These are phyloP conservation scores for Muscina levida DNA, from an alignment of 2,888 invertebrate species.

Conservation along the genomic window DNA sequence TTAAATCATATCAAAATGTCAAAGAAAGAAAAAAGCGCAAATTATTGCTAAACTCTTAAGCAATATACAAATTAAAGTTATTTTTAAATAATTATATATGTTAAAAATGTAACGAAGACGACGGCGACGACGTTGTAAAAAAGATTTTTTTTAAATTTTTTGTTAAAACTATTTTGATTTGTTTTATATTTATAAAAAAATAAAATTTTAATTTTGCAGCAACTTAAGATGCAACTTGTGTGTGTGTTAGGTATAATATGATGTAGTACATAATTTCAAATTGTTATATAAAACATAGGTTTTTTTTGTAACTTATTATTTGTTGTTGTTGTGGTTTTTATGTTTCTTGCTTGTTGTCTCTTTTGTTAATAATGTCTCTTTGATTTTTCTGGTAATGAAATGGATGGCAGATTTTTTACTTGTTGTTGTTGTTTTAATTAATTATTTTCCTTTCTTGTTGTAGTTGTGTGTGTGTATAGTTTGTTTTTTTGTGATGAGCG, in stretches of 20 bases:
- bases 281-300: no score
- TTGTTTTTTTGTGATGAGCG: constrained; percentile 62
- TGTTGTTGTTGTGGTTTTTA: no score
- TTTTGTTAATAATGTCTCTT: constrained; percentile 22
- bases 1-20: no score
- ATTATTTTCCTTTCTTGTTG: constrained; percentile 25
- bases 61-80: constrained; percentile 25
- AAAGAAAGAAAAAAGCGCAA: constrained; percentile 1
- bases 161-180: constrained; percentile 66
- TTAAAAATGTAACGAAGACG: constrained; percentile 30
- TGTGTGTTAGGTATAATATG: constrained; percentile 28
- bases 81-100: not conserved
- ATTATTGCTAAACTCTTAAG: constrained; percentile 16
- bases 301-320: no score
- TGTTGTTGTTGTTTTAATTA: constrained; percentile 37
- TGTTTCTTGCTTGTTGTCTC: constrained; percentile 38
- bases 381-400: constrained; percentile 50
- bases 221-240: constrained; percentile 23
- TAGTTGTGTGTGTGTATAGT: constrained; percentile 46
- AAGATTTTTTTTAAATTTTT: constrained; percentile 41
- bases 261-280: no score
- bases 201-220: constrained; percentile 55
- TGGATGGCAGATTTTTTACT: constrained; percentile 58
- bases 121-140: constrained; percentile 33
- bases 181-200: constrained; percentile 55